Base-by-base conservation (phyloP, 2,888 invertebrate genomes). In the Tupiocoris notatus region DNA sequence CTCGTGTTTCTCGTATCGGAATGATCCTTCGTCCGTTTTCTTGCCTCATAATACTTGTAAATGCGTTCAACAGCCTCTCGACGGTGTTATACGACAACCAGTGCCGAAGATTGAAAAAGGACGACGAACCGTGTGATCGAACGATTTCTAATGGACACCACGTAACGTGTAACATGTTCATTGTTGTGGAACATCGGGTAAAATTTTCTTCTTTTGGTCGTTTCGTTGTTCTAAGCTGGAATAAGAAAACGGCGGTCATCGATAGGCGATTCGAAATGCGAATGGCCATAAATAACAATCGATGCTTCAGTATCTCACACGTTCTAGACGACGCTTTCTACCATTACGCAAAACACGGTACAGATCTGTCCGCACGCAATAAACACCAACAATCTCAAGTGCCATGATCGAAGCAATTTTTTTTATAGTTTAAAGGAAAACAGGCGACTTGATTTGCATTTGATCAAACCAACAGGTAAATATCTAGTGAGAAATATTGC, bases 31-130 rank as follows among this genome's bases (percentile, higher is more conserved):
- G 39, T 7, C 39, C 39, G 39, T 39, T 39, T 12, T 12, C 39
- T 25, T 39, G 67, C n/a, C 67, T 67, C 67, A 67, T 67, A 56
- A 67, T 67, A 67, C 67, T 67, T 67, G 67, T 67, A 67, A 67
- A 67, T 67, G 67, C 22, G 67, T 59, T 59, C 59, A 20, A 59
- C 39, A 39, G 39, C 39, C 39, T 39, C 39, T 39, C 39, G 6
- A 12, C 39, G 39, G 39, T 7, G 39, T 39, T 12, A 39, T 39
- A 39, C 39, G 3, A 39, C 39, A 3, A 39, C 39, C 6, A 12
- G 12, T 7, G 12, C 39, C 3, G 6, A 39, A 7, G 12, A 39
- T 39, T 39, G 39, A 12, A 39, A 39, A 39, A 39, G 39, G 12
- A 3, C 39, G 39, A 12, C 3, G 39, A 12, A 39, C 12, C 39